Percentiles rank a stretch among this genome's conserved stretches.
Conservation (phyloP, 1,140 invertebrate species). For the Heliconius nattereri region DNA sequence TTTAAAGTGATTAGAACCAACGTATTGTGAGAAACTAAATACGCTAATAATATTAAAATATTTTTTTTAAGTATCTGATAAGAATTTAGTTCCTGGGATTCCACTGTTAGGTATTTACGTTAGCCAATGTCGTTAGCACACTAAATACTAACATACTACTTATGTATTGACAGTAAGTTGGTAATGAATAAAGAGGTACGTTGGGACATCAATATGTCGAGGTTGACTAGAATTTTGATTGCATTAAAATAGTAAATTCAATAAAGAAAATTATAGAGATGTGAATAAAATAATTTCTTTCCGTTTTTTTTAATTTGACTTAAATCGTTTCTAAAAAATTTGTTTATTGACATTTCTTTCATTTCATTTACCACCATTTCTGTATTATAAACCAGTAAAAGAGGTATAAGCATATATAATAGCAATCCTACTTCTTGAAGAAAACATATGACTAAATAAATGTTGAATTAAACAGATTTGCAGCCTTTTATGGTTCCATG, state of each 20-base stretch:
- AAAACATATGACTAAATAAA: too few species aligned
- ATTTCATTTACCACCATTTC: too few species aligned
- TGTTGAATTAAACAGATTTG: too few species aligned
- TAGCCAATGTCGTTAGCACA: conserved; percentile 26
- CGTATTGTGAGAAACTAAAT: too few species aligned
- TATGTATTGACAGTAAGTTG: conserved; percentile 25
- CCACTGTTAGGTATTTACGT: conserved; percentile 4
- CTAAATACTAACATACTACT: conserved; percentile 18
- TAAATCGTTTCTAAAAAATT: too few species aligned
- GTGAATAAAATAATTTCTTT: background rate
- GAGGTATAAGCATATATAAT: too few species aligned
- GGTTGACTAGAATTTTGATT: conserved; percentile 11
- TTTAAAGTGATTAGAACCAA: too few species aligned
- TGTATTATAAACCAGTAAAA: too few species aligned
- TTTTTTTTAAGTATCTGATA: background rate
- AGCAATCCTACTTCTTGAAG: too few species aligned
- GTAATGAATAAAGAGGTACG: conserved; percentile 23
- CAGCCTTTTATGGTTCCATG: too few species aligned
- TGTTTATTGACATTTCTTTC: too few species aligned
- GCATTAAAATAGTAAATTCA: background rate
- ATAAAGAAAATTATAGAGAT: background rate
- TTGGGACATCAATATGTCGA: conserved; percentile 23
- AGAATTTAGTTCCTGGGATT: background rate
- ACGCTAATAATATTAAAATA: background rate
- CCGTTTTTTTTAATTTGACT: too few species aligned